Base-by-base conservation (phyloP, 2,888 invertebrate species). In the Dugesia japonica region DNA sequence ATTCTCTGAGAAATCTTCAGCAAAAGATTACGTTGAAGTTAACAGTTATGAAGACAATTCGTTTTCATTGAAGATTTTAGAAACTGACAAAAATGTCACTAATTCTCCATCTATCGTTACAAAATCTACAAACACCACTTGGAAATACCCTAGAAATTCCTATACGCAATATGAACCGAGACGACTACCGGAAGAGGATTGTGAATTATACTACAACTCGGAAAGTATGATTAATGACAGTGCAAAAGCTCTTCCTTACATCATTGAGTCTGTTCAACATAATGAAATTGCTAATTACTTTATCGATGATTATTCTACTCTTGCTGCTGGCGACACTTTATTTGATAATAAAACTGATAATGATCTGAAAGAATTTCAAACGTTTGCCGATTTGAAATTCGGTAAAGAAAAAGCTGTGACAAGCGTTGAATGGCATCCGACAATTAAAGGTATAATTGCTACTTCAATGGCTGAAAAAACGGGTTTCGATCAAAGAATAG, bases 221-320 rank as follows among this genome's bases (percentile, higher is more conserved):
- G 76, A 38, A 28, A 26, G 15, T 15, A 28, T 77, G 76, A 31
- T 38, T 17, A 20, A n/a, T 20, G 31, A 27, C 17, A 7, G 26
- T 1, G 17, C 1, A 20, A 26, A 38, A 20, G 28, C 77, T 0
- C 31, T 42, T n/a, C 76, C 76, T 17, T 56, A 31, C 78, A 83
- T 85, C 79, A 82, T 84, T 77, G 78, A 82, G 73, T 82, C 84
- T 7, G 79, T 85, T 56, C 84, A 85, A 79, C 85, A 85, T 80
- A 85, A 85, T 81, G 83, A 84, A 76, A 84, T 85, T 28, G 83
- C 83, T 81, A 81, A 85, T 79, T 82, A 84, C n/a, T 85, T 85
- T 80, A 81, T 80, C 78, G 83, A 83, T 79, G 85, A 85, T 80
- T 85, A 84, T 83, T 72, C 79, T 23, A 80, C 81, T 74, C 81